phyloP scores from a whole-genome alignment of 2,888 invertebrate species.

The Adelphocoris suturalis region DNA sequence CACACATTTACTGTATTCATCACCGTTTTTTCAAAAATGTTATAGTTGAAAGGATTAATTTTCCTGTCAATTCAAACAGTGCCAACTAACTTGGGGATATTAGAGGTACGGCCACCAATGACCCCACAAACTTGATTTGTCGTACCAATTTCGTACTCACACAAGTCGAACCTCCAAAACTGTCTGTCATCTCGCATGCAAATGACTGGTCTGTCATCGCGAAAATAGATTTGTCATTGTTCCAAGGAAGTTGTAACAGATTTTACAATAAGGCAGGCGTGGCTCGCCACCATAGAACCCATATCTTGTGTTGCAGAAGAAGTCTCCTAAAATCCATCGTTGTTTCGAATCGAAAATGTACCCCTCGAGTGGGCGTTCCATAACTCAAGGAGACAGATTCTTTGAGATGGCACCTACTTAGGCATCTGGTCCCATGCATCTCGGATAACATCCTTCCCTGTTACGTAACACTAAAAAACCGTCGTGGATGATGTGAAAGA shows the following conservation, averaged over 20 bases:
- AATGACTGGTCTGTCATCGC: slow-evolving; percentile 21
- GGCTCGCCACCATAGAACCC: background rate
- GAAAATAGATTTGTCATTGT: slow-evolving; percentile 23
- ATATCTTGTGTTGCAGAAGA: background rate
- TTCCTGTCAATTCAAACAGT: too few relatives aligned
- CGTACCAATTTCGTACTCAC: background rate
- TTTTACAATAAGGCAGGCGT: slow-evolving; percentile 16
- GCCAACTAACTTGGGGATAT: too few relatives aligned
- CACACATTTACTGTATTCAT: too few relatives aligned
- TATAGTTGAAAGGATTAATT: too few relatives aligned
- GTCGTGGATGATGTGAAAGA: background rate
- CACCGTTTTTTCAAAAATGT: too few relatives aligned
- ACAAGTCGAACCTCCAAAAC: background rate
- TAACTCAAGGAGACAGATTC: background rate
- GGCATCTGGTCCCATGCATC: background rate
- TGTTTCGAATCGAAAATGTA: background rate
- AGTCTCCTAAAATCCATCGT: background rate
- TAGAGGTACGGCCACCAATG: too few relatives aligned
- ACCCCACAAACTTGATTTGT: background rate
- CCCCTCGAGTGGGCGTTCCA: background rate
- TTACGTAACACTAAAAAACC: background rate
- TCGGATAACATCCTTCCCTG: background rate
- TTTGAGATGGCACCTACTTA: background rate
- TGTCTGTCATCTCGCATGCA: background rate
- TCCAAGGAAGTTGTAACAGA: background rate